A percentile compares a stretch with the other conserved stretches of the same genome.
phyloP scores from a whole-genome alignment of 2,888 invertebrate genomes.

The Ophonus ardosiacus region DNA sequence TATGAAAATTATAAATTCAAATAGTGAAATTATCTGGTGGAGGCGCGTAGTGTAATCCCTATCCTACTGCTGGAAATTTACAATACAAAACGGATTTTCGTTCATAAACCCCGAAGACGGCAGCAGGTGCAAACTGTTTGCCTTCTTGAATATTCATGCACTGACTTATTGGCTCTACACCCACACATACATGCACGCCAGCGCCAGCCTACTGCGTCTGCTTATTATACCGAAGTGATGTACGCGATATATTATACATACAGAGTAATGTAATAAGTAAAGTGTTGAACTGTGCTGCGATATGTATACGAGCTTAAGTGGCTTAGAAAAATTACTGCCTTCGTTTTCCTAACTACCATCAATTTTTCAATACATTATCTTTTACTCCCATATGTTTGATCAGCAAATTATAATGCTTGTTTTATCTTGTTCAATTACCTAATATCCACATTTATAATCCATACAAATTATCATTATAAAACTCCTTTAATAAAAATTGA shows the following conservation, averaged over 20 bases:
- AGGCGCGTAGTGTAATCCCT: constrained; percentile 55
- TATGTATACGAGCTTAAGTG: constrained; percentile 22
- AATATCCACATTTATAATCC: neutral
- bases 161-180: constrained; percentile 70
- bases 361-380: neutral
- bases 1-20: constrained; percentile 62
- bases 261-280: constrained; percentile 37
- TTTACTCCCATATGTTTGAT: neutral
- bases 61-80: constrained; percentile 53
- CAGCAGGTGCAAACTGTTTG: constrained; percentile 70
- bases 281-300: constrained; percentile 9
- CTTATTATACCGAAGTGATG: constrained; percentile 39
- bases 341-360: neutral
- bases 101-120: constrained; percentile 64
- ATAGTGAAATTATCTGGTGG: constrained; percentile 59
- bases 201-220: constrained; percentile 34
- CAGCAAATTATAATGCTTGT: neutral
- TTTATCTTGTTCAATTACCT: neutral
- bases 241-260: constrained; percentile 47
- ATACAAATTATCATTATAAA: no score
- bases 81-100: constrained; percentile 62
- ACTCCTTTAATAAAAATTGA: no score
- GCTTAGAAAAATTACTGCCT: constrained; percentile 27
- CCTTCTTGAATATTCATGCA: constrained; percentile 71
- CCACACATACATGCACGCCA: constrained; percentile 18